phyloP scores from a whole-genome alignment of 1,140 invertebrate species.

The Microplitis mediator region DNA sequence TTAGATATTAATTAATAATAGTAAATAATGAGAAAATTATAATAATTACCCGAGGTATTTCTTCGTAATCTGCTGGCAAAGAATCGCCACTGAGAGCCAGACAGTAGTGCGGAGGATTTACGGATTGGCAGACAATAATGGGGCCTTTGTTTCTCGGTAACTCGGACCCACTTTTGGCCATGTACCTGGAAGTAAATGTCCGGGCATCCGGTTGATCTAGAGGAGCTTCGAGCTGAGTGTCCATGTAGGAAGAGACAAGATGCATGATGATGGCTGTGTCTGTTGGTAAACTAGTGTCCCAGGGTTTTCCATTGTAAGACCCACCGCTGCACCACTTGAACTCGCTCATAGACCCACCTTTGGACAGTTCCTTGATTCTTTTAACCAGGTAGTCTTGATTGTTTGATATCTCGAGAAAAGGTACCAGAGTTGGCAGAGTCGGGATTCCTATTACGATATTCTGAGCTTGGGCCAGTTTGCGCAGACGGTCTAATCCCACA shows the following conservation, averaged over 20 bases:
- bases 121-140: slow-evolving; percentile 66
- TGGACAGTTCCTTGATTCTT: slow-evolving; percentile 74
- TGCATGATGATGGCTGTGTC: slow-evolving; percentile 84
- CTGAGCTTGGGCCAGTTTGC: slow-evolving; percentile 70
- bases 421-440: slow-evolving; percentile 71
- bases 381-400: slow-evolving; percentile 85
- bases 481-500: slow-evolving; percentile 71
- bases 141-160: slow-evolving; percentile 58
- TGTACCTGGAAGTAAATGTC: slow-evolving; percentile 71
- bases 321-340: slow-evolving; percentile 82
- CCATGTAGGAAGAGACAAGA: slow-evolving; percentile 79
- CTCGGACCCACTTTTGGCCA: slow-evolving; percentile 47
- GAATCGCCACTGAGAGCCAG: slow-evolving; percentile 69
- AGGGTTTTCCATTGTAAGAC: slow-evolving; percentile 73
- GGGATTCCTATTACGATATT: slow-evolving; percentile 71
- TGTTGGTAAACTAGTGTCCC: slow-evolving; percentile 80
- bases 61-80: slow-evolving; percentile 54
- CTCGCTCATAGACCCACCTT: slow-evolving; percentile 80
- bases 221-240: slow-evolving; percentile 77
- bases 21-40: not conserved
- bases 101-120: slow-evolving; percentile 77
- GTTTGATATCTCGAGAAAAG: slow-evolving; percentile 77
- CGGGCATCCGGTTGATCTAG: slow-evolving; percentile 77
- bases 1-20: not conserved
- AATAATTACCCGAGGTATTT: slow-evolving; percentile 68